phyloP scores from a whole-genome alignment of 2,888 invertebrate genomes.

The Tipula helvola region DNA sequence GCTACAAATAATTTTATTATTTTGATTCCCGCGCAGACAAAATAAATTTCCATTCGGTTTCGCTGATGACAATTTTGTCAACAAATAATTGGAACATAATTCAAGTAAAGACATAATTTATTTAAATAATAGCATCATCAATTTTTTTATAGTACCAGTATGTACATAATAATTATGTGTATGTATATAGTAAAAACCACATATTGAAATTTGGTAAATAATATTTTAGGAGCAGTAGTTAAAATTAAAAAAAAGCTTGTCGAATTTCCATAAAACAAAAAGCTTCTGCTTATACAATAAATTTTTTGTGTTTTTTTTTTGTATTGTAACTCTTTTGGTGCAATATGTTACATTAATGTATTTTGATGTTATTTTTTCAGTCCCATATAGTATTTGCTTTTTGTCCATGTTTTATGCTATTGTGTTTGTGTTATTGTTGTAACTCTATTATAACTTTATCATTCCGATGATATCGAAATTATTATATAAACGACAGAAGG shows the following conservation, averaged over 20 bases:
- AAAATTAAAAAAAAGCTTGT: background rate
- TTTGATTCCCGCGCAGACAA: background rate
- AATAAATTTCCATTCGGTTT: background rate
- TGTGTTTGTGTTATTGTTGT: background rate
- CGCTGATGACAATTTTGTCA: background rate
- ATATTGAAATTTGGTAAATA: background rate
- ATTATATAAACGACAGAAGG: background rate
- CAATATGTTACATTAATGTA: background rate
- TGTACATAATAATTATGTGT: too few species aligned
- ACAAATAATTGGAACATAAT: background rate
- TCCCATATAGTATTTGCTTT: background rate
- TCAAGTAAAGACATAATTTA: background rate
- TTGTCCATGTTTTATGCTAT: background rate
- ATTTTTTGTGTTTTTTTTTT: background rate
- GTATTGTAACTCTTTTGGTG: background rate
- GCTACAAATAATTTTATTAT: background rate
- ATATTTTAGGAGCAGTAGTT: background rate
- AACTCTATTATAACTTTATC: background rate
- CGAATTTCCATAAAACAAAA: background rate
- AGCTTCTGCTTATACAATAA: background rate
- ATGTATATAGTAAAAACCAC: background rate
- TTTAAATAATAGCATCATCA: background rate
- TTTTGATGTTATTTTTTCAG: background rate
- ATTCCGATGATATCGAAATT: background rate
- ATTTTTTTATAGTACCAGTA: background rate